Base-by-base conservation (phyloP, 2,113 vertebrate species). In the Marcusenius ussheri region DNA sequence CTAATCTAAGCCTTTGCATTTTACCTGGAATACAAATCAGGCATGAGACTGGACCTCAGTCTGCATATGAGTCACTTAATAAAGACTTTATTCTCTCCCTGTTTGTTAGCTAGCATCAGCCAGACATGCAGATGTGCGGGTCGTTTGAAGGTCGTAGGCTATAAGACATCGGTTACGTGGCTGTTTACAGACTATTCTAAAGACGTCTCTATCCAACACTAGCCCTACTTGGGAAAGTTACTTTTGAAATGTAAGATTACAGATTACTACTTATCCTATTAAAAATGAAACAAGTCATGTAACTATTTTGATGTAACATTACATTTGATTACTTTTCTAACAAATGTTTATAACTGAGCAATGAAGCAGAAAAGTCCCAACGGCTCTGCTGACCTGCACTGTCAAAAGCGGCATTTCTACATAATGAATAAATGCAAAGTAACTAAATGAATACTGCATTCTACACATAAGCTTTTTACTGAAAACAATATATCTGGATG, bases 21-120 rank as follows among this genome's bases (percentile, higher is more conserved):
- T 91, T 89, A 90, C 90, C 91, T 90, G 91, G 86, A 92, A 93
- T 93, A 91, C 88, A 93, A 91, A 92, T 91, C 74, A 91, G 88
- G 56, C 90, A 87, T 87, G 62, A 93, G 90, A 88, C 89, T 83
- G 91, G 88, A 89, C 88, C 89, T 92, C 88, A 70, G 90, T 89
- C 83, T 83, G 58, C 88, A 90, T 27, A 80, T 51, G 27, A 88
- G 5, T 19, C n/a, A 58, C 56, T 83, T 27, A 27, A 83, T 13
- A 53, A 1, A 66, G 7, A 74, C 13, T 88, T 47, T n/a, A 46
- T 46, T 47, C 13, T 27, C 21, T 27, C 39, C 42, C 51, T 35
- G 31, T 53, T 90, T 45, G 88, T 27, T 88, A 31, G 17, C 8
- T 58, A 51, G 74, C n/a, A 88, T 31, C 2, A 19, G 49, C 24